phyloP scores from a whole-genome alignment of 92 coral and sea anemone genomes.

The Blastomussa wellsi region DNA sequence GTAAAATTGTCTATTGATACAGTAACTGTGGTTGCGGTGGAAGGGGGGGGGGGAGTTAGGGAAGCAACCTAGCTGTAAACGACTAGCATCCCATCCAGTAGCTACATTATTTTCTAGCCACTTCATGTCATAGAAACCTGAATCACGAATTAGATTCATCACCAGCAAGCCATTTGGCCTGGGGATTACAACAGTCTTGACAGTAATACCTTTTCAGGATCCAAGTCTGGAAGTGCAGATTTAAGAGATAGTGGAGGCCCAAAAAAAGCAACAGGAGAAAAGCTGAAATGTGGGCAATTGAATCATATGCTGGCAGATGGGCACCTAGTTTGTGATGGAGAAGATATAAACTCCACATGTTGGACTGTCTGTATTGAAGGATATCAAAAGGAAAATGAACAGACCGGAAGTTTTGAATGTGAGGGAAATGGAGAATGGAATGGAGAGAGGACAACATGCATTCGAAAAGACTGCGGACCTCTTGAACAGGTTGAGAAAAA shows the following conservation, averaged over 20 bases:
- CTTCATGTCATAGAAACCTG: neutral
- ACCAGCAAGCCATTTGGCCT: neutral
- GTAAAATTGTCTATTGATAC: too few species aligned
- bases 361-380: conserved; percentile 50
- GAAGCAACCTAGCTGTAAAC: too few species aligned
- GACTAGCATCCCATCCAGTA: too few species aligned
- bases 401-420: conserved; percentile 29
- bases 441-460: conserved; percentile 39
- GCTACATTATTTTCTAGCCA: too few species aligned
- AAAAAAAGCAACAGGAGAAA: conserved; percentile 10
- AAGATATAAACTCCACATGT: conserved; percentile 21
- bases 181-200: neutral
- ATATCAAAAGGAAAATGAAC: conserved; percentile 12
- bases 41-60: too few species aligned
- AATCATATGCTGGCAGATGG: conserved; percentile 29
- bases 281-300: conserved; percentile 7
- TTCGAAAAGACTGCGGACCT: conserved; percentile 39
- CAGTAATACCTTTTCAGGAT: neutral
- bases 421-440: conserved; percentile 45
- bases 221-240: neutral
- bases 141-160: neutral
- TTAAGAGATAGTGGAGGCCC: neutral
- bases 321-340: conserved; percentile 35
- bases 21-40: too few species aligned
- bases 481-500: conserved; percentile 12